phyloP scores from a whole-genome alignment of 1,140 invertebrate genomes.

The Panagrolaimus sp. region DNA sequence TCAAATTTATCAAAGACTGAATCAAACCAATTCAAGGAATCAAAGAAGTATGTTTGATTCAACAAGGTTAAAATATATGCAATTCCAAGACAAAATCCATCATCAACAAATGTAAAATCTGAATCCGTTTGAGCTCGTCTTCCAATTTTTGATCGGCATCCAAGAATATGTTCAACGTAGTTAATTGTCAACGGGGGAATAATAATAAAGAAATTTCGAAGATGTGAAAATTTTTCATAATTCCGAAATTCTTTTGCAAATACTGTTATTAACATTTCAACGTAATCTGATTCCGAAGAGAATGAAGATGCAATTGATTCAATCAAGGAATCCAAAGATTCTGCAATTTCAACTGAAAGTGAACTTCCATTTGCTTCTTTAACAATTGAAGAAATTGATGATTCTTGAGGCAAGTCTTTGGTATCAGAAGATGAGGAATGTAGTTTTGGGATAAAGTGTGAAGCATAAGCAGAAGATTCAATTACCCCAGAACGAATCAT shows the following conservation, averaged over 20 bases:
- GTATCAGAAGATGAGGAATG: background rate
- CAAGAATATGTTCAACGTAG: conserved; percentile 84
- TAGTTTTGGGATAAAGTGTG: conserved; percentile 12
- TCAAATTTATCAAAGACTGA: conserved; percentile 73
- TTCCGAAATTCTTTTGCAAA: conserved; percentile 82
- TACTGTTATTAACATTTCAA: conserved; percentile 83
- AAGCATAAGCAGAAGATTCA: conserved; percentile 79
- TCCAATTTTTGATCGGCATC: conserved; percentile 82
- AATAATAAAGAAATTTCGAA: conserved; percentile 87
- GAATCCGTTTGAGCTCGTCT: conserved; percentile 71
- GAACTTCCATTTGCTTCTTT: conserved; percentile 65
- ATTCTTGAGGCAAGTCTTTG: background rate
- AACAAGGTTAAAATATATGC: conserved; percentile 69
- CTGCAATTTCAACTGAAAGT: conserved; percentile 81
- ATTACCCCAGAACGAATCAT: conserved; percentile 86
- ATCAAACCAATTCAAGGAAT: conserved; percentile 90
- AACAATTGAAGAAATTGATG: conserved; percentile 25
- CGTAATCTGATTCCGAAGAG: conserved; percentile 70
- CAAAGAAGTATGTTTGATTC: conserved; percentile 71
- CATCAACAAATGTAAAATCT: conserved; percentile 86
- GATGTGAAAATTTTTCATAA: conserved; percentile 72
- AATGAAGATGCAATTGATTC: background rate
- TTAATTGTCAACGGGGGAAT: conserved; percentile 87
- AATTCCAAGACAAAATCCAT: conserved; percentile 91
- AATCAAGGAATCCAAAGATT: background rate